Conservation (phyloP, 2,113 vertebrate genomes). For the human region DNA sequence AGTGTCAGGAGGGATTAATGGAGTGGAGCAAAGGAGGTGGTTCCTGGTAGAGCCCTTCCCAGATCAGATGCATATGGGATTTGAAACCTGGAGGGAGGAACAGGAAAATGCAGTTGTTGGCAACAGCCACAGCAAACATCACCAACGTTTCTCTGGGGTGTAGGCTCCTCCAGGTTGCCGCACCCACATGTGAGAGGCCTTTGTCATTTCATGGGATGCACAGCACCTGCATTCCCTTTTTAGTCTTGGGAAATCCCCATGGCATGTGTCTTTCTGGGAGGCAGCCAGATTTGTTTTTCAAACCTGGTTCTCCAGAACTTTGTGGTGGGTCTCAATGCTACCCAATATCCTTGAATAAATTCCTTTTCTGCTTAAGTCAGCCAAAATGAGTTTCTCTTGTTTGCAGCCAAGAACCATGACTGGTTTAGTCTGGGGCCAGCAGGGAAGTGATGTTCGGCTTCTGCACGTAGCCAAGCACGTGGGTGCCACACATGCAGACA, state of each 20-base stretch:
- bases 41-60: neutral
- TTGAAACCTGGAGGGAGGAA: neutral
- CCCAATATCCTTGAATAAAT: conserved; percentile 12
- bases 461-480: neutral
- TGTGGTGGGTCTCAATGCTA: neutral
- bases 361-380: neutral
- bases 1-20: neutral
- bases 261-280: neutral
- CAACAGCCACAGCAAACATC: neutral
- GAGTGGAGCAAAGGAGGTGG: neutral
- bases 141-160: neutral
- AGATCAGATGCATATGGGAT: neutral
- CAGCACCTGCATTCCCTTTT: neutral
- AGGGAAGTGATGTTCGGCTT: neutral
- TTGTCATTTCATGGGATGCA: neutral
- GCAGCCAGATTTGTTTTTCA: neutral
- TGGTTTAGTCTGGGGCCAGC: neutral
- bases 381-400: conserved; percentile 34
- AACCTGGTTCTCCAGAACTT: neutral
- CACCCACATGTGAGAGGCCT: neutral
- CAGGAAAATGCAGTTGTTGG: neutral
- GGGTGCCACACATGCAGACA: neutral
- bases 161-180: neutral
- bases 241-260: neutral
- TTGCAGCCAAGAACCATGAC: conserved; percentile 8